Evolutionary conservation across 2,113 vertebrate genomes (phyloP).

Genomic region (Apodemus sylvaticus): DNA sequence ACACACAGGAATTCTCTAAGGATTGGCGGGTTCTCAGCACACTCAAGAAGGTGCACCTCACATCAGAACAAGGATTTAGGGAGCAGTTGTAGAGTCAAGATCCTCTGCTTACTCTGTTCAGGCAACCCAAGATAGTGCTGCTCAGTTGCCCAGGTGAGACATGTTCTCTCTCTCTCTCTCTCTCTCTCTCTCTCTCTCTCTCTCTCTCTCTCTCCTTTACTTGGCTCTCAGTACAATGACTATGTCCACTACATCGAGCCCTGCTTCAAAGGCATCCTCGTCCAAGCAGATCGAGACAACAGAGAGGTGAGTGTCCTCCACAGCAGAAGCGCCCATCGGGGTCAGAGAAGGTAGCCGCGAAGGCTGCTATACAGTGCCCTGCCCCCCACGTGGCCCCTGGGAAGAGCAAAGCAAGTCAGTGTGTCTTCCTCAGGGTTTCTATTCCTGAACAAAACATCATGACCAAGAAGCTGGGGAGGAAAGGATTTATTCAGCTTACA

Average conservation of each 20-base stretch:
- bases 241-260: conserved; percentile 96
- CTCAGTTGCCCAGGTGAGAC: not conserved
- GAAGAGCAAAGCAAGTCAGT: not conserved
- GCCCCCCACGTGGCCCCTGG: no score
- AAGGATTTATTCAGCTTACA: no score
- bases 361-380: not conserved
- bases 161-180: not conserved
- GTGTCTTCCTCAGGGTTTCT: no score
- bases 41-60: not conserved
- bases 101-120: not conserved
- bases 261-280: conserved; percentile 95
- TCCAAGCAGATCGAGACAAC: conserved; percentile 97
- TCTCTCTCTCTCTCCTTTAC: not conserved
- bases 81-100: not conserved
- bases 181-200: no score
- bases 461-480: no score
- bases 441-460: no score
- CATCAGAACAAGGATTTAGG: not conserved
- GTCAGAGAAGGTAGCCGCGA: fast-evolving
- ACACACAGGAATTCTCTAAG: not conserved
- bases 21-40: not conserved
- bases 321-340: fast-evolving
- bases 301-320: conserved; percentile 90
- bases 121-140: not conserved
- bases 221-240: conserved; percentile 91